phyloP scores from a whole-genome alignment of 53 echinoderm and acorn worm genomes.

The Pentamera pediparva region DNA sequence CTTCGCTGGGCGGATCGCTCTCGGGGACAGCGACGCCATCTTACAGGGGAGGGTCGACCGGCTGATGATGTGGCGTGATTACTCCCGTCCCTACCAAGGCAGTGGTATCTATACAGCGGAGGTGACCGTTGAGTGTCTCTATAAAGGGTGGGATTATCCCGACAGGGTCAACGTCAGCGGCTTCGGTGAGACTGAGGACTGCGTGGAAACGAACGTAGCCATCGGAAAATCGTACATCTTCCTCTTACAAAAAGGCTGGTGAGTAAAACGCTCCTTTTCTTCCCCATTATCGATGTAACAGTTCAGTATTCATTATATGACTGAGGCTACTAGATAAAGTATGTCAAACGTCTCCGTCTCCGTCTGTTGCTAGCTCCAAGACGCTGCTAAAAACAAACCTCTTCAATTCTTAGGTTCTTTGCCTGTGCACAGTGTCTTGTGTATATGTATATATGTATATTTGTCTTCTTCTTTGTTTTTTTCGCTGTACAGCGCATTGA shows the following conservation, averaged over 20 bases:
- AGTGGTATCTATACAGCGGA: slow-evolving; percentile 14
- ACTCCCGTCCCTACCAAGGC: slow-evolving; percentile 2
- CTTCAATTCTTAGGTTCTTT: too few relatives aligned
- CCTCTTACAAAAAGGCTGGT: slow-evolving; percentile 16
- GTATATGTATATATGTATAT: too few relatives aligned
- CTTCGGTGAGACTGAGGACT: slow-evolving; percentile 13
- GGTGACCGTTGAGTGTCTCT: slow-evolving; percentile 17
- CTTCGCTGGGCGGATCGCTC: slow-evolving; percentile 3
- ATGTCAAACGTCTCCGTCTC: too few relatives aligned
- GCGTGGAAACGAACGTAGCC: slow-evolving; percentile 9
- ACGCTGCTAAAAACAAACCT: too few relatives aligned
- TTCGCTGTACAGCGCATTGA: too few relatives aligned
- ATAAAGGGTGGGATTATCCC: background rate
- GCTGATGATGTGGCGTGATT: background rate
- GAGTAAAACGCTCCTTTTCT: background rate
- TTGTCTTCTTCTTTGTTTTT: too few relatives aligned
- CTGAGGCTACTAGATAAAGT: too few relatives aligned
- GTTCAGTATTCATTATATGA: too few relatives aligned
- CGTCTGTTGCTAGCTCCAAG: too few relatives aligned
- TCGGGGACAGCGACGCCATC: slow-evolving; percentile 5
- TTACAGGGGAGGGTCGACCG: slow-evolving; percentile 3
- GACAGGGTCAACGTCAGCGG: slow-evolving; percentile 11
- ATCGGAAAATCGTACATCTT: slow-evolving; percentile 9
- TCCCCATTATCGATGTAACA: too few relatives aligned
- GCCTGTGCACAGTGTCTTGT: too few relatives aligned